phyloP scores from a whole-genome alignment of 2,888 invertebrate species.

The Lordiphosa andalusiaca region DNA sequence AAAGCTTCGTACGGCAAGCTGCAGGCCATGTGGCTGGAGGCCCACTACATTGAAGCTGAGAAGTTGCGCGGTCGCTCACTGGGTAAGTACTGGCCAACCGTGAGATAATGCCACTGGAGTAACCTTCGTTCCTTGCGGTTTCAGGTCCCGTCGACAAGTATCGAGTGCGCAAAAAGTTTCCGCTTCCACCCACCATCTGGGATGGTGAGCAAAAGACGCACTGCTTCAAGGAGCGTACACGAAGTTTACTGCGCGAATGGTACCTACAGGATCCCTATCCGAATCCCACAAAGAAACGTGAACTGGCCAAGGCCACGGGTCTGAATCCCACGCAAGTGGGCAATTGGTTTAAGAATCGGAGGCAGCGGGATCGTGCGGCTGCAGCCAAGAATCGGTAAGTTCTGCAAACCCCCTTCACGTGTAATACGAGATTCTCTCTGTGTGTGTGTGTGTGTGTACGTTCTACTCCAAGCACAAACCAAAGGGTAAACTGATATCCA shows the following conservation, averaged over 20 bases:
- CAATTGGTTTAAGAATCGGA: constrained; percentile 95
- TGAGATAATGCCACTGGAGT: background rate
- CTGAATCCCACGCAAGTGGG: constrained; percentile 96
- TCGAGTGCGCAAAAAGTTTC: constrained; percentile 95
- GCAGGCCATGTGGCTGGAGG: constrained; percentile 95
- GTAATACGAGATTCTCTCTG: constrained; percentile 49
- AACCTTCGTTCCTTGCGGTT: background rate
- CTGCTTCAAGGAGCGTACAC: constrained; percentile 97
- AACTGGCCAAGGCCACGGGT: constrained; percentile 93
- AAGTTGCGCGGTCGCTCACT: constrained; percentile 93
- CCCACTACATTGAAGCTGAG: constrained; percentile 96
- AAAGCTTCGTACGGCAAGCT: constrained; percentile 94
- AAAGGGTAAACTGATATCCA: constrained; percentile 54
- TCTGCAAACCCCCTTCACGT: constrained; percentile 15
- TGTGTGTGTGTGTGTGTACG: constrained; percentile 31
- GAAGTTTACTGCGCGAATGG: constrained; percentile 97
- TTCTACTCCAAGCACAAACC: constrained; percentile 28
- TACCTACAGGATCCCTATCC: constrained; percentile 98
- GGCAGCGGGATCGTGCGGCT: constrained; percentile 93
- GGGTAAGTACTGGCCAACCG: constrained; percentile 80
- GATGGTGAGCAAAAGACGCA: constrained; percentile 98
- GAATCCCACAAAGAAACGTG: constrained; percentile 95
- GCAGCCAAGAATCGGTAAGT: constrained; percentile 97
- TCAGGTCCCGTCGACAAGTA: constrained; percentile 94
- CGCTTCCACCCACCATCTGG: constrained; percentile 95